phyloP scores from a whole-genome alignment of 2,888 invertebrate species.

The Ischnus inquisitorius region DNA sequence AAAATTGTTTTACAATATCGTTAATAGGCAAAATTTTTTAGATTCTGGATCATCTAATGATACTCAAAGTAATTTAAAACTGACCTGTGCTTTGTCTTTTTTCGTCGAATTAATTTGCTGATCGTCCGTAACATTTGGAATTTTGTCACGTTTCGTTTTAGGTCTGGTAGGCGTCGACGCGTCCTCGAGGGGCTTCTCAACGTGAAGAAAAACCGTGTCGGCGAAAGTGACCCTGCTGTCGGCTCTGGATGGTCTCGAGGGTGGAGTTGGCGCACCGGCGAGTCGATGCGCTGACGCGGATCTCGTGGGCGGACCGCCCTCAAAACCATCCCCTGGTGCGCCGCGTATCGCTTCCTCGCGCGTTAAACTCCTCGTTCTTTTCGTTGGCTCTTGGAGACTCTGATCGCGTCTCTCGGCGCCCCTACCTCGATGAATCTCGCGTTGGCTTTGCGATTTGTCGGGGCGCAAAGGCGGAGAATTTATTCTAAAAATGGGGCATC shows the following conservation, averaged over 20 bases:
- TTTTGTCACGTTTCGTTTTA: conserved; percentile 70
- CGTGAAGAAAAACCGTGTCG: conserved; percentile 75
- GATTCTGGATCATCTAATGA: not conserved
- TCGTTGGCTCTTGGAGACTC: conserved; percentile 77
- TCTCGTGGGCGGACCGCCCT: conserved; percentile 75
- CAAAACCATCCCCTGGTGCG: conserved; percentile 62
- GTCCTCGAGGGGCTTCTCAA: conserved; percentile 72
- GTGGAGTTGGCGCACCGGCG: conserved; percentile 57
- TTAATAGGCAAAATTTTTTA: not conserved
- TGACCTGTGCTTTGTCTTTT: conserved; percentile 60
- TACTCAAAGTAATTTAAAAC: not conserved
- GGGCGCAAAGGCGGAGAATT: conserved; percentile 79
- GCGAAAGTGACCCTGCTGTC: conserved; percentile 83
- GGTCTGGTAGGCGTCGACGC: conserved; percentile 74
- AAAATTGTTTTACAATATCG: too few species aligned
- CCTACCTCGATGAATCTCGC: conserved; percentile 81
- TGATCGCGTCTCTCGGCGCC: conserved; percentile 81
- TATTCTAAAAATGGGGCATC: conserved; percentile 48
- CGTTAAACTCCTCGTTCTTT: conserved; percentile 83
- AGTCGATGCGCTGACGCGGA: conserved; percentile 80
- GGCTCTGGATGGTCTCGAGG: conserved; percentile 77
- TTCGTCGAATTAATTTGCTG: conserved; percentile 16
- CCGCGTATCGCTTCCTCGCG: conserved; percentile 79
- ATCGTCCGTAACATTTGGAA: conserved; percentile 50
- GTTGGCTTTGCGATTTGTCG: conserved; percentile 82